Evolutionary conservation across 2,797 vertebrate genomes (phyloP).

Genomic region (Knipowitschia caucasica): DNA sequence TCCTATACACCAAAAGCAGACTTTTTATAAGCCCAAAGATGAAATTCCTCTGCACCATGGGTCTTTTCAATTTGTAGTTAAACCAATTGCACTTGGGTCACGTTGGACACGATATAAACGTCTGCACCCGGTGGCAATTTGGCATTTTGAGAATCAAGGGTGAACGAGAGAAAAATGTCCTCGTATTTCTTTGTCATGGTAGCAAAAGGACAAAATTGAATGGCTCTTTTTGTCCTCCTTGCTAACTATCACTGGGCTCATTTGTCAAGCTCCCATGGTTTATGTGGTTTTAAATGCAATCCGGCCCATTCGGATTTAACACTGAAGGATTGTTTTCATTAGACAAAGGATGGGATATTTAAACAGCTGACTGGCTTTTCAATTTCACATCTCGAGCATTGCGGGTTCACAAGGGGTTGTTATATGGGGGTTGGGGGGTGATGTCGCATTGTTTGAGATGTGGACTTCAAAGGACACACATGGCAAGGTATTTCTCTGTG

Average conservation of each 20-base stretch:
- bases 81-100: neutral
- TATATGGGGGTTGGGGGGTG: neutral
- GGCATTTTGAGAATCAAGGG: neutral
- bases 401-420: conserved; percentile 32
- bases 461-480: no score
- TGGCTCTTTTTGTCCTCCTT: conserved; percentile 11
- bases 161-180: neutral
- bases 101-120: neutral
- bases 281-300: conserved; percentile 68
- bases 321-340: conserved; percentile 77
- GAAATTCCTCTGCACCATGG: neutral
- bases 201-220: conserved; percentile 8
- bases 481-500: no score
- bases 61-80: conserved; percentile 1
- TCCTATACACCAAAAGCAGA: neutral
- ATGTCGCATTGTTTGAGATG: no score
- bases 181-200: conserved; percentile 16
- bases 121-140: neutral
- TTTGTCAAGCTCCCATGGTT: conserved; percentile 67
- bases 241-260: conserved; percentile 32
- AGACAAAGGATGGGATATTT: conserved; percentile 75
- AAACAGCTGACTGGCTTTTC: conserved; percentile 75
- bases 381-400: conserved; percentile 67
- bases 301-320: conserved; percentile 66
- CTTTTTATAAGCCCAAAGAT: neutral